phyloP scores from a whole-genome alignment of 1,140 invertebrate genomes.

The Drosophila sulfurigaster region DNA sequence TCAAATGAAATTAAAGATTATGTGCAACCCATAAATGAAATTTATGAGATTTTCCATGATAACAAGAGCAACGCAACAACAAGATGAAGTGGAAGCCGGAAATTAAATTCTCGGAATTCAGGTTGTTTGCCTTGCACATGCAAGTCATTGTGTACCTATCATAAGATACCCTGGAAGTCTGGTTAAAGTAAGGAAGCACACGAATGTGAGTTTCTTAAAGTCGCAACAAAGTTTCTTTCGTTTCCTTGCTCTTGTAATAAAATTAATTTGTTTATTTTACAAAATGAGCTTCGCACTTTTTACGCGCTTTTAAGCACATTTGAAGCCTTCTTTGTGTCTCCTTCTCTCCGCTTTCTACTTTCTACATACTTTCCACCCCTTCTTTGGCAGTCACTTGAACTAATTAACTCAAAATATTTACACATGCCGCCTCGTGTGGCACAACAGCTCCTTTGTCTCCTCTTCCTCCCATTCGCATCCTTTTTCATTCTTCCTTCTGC shows the following conservation, averaged over 20 bases:
- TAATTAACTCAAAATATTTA: constrained; percentile 80
- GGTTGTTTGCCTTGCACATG: neutral
- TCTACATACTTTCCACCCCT: neutral
- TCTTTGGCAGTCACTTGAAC: constrained; percentile 42
- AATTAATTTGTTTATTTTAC: constrained; percentile 76
- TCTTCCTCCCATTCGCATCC: neutral
- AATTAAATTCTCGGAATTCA: constrained; percentile 14
- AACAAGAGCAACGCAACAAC: neutral
- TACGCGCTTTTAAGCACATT: constrained; percentile 68
- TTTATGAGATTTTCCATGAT: constrained; percentile 27
- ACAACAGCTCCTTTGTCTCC: neutral
- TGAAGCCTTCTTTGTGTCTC: constrained; percentile 25
- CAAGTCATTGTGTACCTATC: neutral
- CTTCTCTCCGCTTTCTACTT: neutral
- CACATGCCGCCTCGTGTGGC: constrained; percentile 49
- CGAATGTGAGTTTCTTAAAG: constrained; percentile 7
- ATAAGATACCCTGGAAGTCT: neutral
- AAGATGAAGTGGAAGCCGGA: constrained; percentile 8
- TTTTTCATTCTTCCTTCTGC: constrained; percentile 38
- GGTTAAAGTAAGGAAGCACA: neutral
- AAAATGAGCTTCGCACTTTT: constrained; percentile 75
- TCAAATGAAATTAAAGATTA: constrained; percentile 44
- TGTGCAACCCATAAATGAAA: neutral
- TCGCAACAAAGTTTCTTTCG: neutral
- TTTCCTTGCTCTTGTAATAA: constrained; percentile 52